phyloP scores from a whole-genome alignment of 2,797 vertebrate genomes.

The Acrossocheilus fasciatus region DNA sequence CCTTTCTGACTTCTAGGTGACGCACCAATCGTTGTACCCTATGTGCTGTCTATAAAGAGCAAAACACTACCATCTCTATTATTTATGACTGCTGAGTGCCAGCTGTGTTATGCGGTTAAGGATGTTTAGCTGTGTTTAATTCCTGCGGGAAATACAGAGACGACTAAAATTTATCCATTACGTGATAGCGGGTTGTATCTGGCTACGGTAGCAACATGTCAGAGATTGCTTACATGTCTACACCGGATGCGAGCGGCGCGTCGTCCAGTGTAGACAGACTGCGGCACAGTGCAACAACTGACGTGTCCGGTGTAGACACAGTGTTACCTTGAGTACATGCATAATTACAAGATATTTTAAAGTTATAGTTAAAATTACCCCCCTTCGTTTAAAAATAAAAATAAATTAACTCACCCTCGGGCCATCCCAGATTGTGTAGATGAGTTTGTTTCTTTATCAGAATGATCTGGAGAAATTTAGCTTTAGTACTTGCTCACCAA shows the following conservation, averaged over 20 bases:
- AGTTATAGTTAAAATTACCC: no score
- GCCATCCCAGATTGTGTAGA: no score
- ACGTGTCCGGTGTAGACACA: no score
- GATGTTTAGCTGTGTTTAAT: conserved; percentile 16
- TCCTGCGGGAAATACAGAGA: neutral
- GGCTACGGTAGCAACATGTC: neutral
- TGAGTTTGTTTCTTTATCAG: no score
- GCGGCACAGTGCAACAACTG: no score
- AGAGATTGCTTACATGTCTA: neutral
- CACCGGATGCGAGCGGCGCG: no score
- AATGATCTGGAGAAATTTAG: no score
- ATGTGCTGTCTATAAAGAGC: conserved; percentile 5
- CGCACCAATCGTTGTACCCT: neutral
- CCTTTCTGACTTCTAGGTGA: conserved; percentile 4
- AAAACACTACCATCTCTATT: conserved; percentile 11
- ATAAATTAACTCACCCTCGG: no score
- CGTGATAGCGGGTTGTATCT: neutral
- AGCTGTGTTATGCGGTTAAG: conserved; percentile 17
- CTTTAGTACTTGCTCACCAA: neutral
- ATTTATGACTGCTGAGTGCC: conserved; percentile 20
- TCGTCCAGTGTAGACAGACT: no score
- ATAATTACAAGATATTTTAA: neutral
- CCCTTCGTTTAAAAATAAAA: no score
- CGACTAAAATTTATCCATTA: neutral
- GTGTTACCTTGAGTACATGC: neutral